These are phyloP conservation scores for Porites lobata DNA, from an alignment of 92 coral and sea anemone genomes.

Conservation along the genomic window DNA sequence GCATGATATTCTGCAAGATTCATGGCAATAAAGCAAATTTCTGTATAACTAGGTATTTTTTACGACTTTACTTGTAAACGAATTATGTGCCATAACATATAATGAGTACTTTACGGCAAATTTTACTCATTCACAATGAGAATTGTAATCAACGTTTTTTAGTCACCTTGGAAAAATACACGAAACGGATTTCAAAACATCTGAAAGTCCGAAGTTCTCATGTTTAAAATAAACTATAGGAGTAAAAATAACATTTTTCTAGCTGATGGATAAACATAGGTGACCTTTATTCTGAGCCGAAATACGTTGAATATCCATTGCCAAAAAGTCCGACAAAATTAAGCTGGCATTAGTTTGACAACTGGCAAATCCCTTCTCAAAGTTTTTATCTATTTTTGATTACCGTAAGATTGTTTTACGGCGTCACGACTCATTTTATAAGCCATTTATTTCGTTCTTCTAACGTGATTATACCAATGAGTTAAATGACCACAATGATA, in stretches of 20 bases:
- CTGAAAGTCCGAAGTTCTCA: not conserved
- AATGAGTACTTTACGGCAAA: too few species aligned
- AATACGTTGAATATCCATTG: not conserved
- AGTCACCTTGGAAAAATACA: too few species aligned
- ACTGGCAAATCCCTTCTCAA: constrained; percentile 17
- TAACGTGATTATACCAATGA: not conserved
- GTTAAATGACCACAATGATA: not conserved
- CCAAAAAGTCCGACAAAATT: constrained; percentile 19
- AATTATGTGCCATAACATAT: too few species aligned
- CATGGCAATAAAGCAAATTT: too few species aligned
- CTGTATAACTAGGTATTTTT: too few species aligned
- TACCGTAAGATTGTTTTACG: constrained; percentile 1
- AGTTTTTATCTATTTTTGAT: constrained; percentile 11
- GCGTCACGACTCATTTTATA: constrained; percentile 24
- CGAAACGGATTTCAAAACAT: not conserved
- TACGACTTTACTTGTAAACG: too few species aligned
- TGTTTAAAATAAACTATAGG: not conserved
- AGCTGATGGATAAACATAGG: not conserved
- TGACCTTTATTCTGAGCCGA: constrained; percentile 7
- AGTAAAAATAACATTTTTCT: not conserved
- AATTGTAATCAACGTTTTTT: too few species aligned
- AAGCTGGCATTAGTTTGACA: not conserved
- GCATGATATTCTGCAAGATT: too few species aligned
- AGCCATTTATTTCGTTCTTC: not conserved
- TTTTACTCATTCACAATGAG: too few species aligned